These are phyloP conservation scores for Elaphurus davidianus DNA, from an alignment of 2,113 vertebrate genomes.

Conservation along the genomic window DNA sequence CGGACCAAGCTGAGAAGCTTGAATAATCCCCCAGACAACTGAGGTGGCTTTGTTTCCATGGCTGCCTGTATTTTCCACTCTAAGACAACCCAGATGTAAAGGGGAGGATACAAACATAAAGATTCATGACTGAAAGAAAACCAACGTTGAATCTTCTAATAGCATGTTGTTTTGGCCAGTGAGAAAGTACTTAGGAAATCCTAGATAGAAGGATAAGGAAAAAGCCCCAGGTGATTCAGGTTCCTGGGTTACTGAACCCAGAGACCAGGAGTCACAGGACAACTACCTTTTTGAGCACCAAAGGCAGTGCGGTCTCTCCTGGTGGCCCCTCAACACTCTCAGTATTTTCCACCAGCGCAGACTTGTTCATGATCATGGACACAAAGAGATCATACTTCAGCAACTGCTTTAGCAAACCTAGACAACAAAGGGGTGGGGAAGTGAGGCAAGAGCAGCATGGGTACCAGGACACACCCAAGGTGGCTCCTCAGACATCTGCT, in stretches of 20 bases:
- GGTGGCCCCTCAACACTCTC: slow-evolving; percentile 62
- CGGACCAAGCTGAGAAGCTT: background rate
- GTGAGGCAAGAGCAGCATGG: background rate
- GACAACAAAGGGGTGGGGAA: background rate
- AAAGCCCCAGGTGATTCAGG: background rate
- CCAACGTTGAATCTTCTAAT: background rate
- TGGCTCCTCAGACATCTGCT: background rate
- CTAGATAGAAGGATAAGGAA: background rate
- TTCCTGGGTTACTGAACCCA: background rate
- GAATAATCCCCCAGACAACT: background rate
- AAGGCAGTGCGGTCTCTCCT: slow-evolving; percentile 86
- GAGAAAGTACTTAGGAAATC: background rate
- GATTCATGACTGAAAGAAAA: background rate
- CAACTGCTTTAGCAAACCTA: slow-evolving; percentile 91
- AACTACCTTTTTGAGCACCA: slow-evolving; percentile 94
- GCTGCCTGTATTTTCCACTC: background rate
- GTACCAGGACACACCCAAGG: background rate
- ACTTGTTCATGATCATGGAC: slow-evolving; percentile 89
- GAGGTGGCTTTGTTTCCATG: background rate
- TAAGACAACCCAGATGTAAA: background rate
- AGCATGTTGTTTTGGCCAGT: background rate
- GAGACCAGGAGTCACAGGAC: background rate
- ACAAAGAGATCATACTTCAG: slow-evolving; percentile 88
- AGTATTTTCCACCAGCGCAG: slow-evolving; percentile 60
- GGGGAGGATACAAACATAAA: background rate